phyloP scores from a whole-genome alignment of 2,113 vertebrate genomes.

The Terrapene triunguis region DNA sequence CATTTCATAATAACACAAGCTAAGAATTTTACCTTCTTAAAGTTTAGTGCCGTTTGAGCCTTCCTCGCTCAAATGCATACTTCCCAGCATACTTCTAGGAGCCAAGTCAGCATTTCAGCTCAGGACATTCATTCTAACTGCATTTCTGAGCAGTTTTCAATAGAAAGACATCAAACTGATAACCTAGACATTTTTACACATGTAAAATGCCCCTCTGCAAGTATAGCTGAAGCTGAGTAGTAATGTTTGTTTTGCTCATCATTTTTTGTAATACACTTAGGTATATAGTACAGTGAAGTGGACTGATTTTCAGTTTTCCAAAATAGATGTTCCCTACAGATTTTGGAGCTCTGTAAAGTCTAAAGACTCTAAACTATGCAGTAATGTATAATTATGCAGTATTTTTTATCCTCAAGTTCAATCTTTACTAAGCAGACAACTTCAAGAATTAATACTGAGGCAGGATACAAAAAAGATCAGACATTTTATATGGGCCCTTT shows the following conservation, averaged over 20 bases:
- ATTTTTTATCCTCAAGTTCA: background rate
- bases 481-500: background rate
- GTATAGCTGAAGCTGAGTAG: background rate
- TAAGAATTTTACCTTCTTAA: background rate
- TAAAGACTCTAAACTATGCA: background rate
- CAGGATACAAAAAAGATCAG: background rate
- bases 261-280: background rate
- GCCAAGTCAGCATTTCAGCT: background rate
- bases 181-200: background rate
- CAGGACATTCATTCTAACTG: background rate
- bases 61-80: background rate
- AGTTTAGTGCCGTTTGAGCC: background rate
- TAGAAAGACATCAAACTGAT: background rate
- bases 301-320: background rate
- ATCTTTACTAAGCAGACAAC: background rate
- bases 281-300: background rate
- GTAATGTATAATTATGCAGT: background rate
- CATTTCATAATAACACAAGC: background rate
- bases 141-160: constrained; percentile 1
- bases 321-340: background rate
- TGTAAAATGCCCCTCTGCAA: background rate
- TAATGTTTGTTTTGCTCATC: background rate
- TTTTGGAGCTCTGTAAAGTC: background rate
- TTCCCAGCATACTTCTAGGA: background rate
- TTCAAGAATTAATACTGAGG: background rate